phyloP scores from a whole-genome alignment of 2,888 invertebrate genomes.

The Marasmarcha lunaedactyla region DNA sequence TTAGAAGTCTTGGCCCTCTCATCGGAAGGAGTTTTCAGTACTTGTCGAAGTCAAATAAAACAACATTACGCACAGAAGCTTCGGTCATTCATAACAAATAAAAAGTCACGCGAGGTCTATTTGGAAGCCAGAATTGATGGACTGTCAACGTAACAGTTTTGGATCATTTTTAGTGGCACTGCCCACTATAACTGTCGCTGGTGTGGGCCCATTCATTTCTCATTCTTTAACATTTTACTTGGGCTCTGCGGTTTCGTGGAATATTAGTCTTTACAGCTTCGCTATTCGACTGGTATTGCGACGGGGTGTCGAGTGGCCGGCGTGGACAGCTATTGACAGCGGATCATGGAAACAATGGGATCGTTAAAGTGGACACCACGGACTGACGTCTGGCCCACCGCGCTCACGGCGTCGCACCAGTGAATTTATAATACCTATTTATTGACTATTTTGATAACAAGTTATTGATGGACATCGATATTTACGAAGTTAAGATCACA shows the following conservation, averaged over 20 bases:
- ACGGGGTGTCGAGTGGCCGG: conserved; percentile 15
- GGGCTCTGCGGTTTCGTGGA: background rate
- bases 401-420: conserved; percentile 20
- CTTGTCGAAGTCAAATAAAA: no score
- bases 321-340: conserved; percentile 46
- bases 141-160: conserved; percentile 43
- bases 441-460: no score
- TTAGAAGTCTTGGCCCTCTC: no score
- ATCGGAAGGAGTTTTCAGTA: no score
- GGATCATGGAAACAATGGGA: conserved; percentile 57
- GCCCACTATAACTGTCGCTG: conserved; percentile 50
- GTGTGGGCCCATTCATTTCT: conserved; percentile 43
- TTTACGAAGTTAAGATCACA: no score
- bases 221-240: conserved; percentile 4
- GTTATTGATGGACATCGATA: no score
- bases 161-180: conserved; percentile 49
- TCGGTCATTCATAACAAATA: no score
- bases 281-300: background rate
- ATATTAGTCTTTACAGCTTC: background rate
- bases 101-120: no score
- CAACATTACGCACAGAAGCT: no score
- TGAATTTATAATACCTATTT: conserved; percentile 17
- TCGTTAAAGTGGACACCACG: conserved; percentile 55
- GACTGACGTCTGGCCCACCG: conserved; percentile 59
- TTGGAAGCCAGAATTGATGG: conserved; percentile 44